Evolutionary conservation across 2,797 vertebrate genomes (phyloP).

Genomic region (Hapalemur alaotrensis): DNA sequence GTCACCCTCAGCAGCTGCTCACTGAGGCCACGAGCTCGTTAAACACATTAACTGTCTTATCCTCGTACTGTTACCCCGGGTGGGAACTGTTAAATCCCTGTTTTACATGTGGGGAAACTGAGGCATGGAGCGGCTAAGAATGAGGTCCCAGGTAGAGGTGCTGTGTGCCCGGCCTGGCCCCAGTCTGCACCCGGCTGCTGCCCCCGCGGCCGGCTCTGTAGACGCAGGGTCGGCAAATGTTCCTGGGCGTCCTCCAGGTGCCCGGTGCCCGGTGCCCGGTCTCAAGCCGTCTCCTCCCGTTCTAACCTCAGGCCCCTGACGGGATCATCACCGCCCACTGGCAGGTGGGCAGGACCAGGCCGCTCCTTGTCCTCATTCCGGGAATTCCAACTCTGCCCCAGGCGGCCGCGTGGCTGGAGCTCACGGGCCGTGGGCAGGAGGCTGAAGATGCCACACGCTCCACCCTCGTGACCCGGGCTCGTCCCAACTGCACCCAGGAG

Average conservation of each 20-base stretch:
- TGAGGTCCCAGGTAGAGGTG: not conserved
- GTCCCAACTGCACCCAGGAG: not conserved
- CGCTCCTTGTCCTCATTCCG: not conserved
- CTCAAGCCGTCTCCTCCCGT: not conserved
- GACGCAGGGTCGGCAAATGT: accelerated
- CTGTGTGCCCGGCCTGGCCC: not conserved
- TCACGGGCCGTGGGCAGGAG: not conserved
- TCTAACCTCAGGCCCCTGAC: accelerated
- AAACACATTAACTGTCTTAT: not conserved
- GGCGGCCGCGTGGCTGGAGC: not conserved
- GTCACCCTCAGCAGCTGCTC: accelerated
- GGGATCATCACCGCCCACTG: not conserved
- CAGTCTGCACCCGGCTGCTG: too few relatives aligned
- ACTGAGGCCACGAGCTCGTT: accelerated
- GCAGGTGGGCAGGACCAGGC: not conserved
- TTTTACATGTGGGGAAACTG: not conserved
- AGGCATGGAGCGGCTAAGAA: not conserved
- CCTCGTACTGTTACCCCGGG: not conserved
- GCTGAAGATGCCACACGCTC: accelerated
- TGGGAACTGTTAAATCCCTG: not conserved
- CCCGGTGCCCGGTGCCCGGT: too few relatives aligned
- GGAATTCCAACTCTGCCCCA: too few relatives aligned
- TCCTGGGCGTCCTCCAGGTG: accelerated
- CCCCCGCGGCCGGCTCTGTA: not conserved
- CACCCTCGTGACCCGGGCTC: too few relatives aligned